Conservation (phyloP, 2,113 vertebrate species). For the Callopanchax toddi region DNA sequence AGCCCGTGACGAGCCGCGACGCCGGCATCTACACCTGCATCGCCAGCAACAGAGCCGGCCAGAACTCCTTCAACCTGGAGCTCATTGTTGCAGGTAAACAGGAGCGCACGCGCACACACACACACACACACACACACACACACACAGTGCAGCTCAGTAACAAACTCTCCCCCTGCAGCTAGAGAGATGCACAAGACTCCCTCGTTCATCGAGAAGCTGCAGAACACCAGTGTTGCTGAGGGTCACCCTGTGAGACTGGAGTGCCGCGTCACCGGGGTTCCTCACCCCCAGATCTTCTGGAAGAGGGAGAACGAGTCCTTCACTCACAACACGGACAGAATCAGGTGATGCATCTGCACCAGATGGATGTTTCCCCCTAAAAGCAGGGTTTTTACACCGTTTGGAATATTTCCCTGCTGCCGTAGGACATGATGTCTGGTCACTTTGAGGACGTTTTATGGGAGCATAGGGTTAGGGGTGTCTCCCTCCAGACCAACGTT, state of each 20-base stretch:
- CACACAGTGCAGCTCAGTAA: background rate
- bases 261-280: conserved; percentile 88
- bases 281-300: conserved; percentile 97
- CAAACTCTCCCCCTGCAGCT: conserved; percentile 73
- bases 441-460: too few relatives aligned
- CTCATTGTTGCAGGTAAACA: conserved; percentile 92
- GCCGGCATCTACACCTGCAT: conserved; percentile 95
- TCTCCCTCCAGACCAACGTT: too few relatives aligned
- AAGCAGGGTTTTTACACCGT: too few relatives aligned
- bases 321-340: conserved; percentile 96
- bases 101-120: background rate
- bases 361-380: too few relatives aligned
- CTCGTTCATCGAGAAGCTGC: conserved; percentile 93
- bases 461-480: too few relatives aligned
- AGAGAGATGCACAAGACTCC: conserved; percentile 96
- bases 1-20: conserved; percentile 90
- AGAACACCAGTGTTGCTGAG: conserved; percentile 94
- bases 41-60: conserved; percentile 94
- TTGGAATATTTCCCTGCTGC: too few relatives aligned
- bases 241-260: conserved; percentile 95
- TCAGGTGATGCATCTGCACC: conserved; percentile 79
- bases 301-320: conserved; percentile 97
- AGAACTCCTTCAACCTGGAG: conserved; percentile 97
- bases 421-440: too few relatives aligned
- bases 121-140: too few relatives aligned